Conservation (phyloP, 2,113 vertebrate genomes). For the Melospiza georgiana region DNA sequence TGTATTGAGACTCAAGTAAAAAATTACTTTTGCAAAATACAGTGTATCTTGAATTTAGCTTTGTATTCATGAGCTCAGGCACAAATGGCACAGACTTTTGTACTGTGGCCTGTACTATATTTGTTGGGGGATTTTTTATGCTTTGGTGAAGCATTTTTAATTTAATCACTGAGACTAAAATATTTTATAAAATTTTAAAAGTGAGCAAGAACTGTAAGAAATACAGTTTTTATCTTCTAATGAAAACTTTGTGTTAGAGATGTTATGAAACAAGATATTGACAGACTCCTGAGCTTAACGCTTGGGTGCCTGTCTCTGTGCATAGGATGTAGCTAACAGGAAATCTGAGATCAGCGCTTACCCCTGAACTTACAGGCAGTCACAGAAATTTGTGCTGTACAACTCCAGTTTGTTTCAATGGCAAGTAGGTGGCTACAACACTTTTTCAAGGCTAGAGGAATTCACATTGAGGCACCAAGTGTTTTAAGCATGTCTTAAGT, state of each 20-base stretch:
- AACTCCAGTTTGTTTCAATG: not conserved
- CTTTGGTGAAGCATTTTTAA: not conserved
- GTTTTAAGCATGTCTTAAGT: not conserved
- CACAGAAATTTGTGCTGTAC: not conserved
- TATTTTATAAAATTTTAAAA: not conserved
- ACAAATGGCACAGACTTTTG: not conserved
- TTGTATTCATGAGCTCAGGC: not conserved
- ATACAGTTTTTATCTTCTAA: not conserved
- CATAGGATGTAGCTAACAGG: not conserved
- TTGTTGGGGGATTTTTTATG: not conserved
- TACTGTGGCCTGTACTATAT: not conserved
- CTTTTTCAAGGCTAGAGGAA: not conserved
- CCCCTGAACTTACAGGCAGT: not conserved
- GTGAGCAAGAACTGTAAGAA: not conserved
- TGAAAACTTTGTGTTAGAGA: not conserved
- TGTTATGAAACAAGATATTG: not conserved
- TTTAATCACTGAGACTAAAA: not conserved
- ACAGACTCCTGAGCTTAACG: not conserved
- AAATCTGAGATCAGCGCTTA: not conserved
- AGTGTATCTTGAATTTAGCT: not conserved
- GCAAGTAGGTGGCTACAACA: not conserved
- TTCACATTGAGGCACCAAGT: not conserved
- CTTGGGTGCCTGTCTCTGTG: not conserved
- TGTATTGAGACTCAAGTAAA: not conserved
- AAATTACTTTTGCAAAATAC: not conserved